phyloP scores from a whole-genome alignment of 2,113 vertebrate species.

The Paraplagusia blochii region DNA sequence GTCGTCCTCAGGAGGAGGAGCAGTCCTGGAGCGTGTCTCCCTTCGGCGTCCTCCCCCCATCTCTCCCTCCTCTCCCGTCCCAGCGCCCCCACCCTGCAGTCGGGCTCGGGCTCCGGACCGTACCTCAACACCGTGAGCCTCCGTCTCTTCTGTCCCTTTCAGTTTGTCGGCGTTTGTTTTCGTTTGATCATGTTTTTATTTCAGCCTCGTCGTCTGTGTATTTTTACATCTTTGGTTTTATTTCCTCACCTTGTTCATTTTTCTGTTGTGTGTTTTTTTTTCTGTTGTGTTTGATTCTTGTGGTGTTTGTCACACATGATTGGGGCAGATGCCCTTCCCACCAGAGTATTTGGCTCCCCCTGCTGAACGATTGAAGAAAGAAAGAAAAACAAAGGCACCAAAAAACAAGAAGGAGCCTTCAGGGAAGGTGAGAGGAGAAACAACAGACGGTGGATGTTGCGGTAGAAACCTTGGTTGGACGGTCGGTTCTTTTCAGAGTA shows the following conservation, averaged over 20 bases:
- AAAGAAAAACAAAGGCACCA: slow-evolving; percentile 79
- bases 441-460: slow-evolving; percentile 10
- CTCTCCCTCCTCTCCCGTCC: slow-evolving; percentile 75
- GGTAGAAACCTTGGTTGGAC: neutral
- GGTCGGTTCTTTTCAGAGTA: too few species aligned
- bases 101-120: slow-evolving; percentile 59
- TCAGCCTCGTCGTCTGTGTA: slow-evolving; percentile 37
- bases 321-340: slow-evolving; percentile 81
- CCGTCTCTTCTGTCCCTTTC: slow-evolving; percentile 34
- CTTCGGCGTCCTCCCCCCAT: slow-evolving; percentile 71
- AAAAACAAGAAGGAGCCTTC: slow-evolving; percentile 79
- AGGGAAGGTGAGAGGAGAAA: slow-evolving; percentile 78
- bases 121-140: slow-evolving; percentile 79
- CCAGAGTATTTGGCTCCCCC: slow-evolving; percentile 81
- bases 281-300: slow-evolving; percentile 35
- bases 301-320: slow-evolving; percentile 57
- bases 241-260: slow-evolving; percentile 59
- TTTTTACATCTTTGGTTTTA: slow-evolving; percentile 40
- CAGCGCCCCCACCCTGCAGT: slow-evolving; percentile 67
- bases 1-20: slow-evolving; percentile 58
- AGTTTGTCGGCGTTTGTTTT: slow-evolving; percentile 49
- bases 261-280: slow-evolving; percentile 47
- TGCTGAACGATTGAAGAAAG: slow-evolving; percentile 81
- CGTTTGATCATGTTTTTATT: slow-evolving; percentile 46
- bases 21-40: slow-evolving; percentile 65